Base-by-base conservation (phyloP, 2,888 invertebrate species). In the Pseudococcus jackbeardsleyi region DNA sequence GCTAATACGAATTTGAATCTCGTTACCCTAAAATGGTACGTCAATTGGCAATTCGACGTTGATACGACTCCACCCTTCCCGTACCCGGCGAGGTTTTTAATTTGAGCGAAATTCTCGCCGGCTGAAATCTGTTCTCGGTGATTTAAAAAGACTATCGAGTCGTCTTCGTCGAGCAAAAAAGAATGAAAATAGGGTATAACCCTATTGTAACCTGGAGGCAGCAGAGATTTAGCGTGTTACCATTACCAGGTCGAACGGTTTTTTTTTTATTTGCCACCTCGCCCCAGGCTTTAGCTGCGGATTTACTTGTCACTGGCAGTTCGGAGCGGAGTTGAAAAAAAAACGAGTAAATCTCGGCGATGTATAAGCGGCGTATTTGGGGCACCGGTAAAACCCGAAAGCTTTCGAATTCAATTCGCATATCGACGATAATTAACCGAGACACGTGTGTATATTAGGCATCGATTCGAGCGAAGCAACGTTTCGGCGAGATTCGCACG, bases 291-390 rank as follows among this genome's bases (percentile, higher is more conserved):
- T 72, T 72, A 72, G 33, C 72, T 33, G 54, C 12, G 79, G 79
- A 79, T 79, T 79, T 79, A 79, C 79, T 79, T 79, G 79, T 79
- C 79, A 79, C 79, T 79, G 79, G 79, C 79, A 79, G 79, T 79
- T 79, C 42, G 22, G 19, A 33, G 26, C 26, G 26, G 26, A 33
- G 26, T 33, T 33, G 22, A 33, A 39, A 42, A 39, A 39, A 79
- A 42, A 5, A 42, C 17, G 33, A 72, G 68, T 72, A 33, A 59
- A 59, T 19, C 59, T 59, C 59, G 6, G 0, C 19, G 9, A 19
- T 50, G 17, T 50, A 59, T 17, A 54, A 15, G 54, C 54, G 15
- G 46, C 26, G 46, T 46, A 15, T 50, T 50, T 33, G 26, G 26
- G 26, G 26, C 26, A 33, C 26, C 26, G 3, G 50, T 1, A 9